phyloP scores from a whole-genome alignment of 2,888 invertebrate genomes.

The Drosophila koepferae region DNA sequence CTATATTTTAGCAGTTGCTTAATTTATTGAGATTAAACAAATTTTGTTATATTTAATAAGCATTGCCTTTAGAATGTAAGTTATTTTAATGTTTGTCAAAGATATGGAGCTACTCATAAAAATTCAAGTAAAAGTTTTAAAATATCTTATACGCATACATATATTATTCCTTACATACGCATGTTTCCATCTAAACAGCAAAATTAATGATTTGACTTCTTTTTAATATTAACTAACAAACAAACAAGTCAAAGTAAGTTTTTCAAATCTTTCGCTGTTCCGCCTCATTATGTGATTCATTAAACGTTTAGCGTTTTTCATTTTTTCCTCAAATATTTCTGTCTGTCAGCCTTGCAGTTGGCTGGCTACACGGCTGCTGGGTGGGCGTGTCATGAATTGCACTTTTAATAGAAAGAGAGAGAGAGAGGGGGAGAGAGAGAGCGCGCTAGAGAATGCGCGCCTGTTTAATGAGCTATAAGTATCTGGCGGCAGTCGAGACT shows the following conservation, averaged over 20 bases:
- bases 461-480: slow-evolving; percentile 78
- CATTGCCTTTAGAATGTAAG: neutral
- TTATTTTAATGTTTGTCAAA: neutral
- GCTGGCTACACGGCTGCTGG: slow-evolving; percentile 18
- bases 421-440: no score
- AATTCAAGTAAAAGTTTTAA: no score
- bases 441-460: neutral
- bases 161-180: neutral
- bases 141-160: neutral
- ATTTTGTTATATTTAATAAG: no score
- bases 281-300: slow-evolving; percentile 54
- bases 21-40: rapidly evolving
- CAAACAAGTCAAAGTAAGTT: neutral
- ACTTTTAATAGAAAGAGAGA: neutral
- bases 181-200: neutral
- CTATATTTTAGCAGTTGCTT: neutral
- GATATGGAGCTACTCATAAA: neutral
- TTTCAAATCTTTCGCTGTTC: slow-evolving; percentile 13
- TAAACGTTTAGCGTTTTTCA: slow-evolving; percentile 42
- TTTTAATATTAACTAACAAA: neutral
- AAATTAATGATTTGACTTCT: neutral
- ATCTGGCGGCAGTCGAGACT: slow-evolving; percentile 50
- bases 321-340: slow-evolving; percentile 42
- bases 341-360: slow-evolving; percentile 51
- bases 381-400: slow-evolving; percentile 72